phyloP scores from a whole-genome alignment of 2,888 invertebrate genomes.

The Axea sp. region DNA sequence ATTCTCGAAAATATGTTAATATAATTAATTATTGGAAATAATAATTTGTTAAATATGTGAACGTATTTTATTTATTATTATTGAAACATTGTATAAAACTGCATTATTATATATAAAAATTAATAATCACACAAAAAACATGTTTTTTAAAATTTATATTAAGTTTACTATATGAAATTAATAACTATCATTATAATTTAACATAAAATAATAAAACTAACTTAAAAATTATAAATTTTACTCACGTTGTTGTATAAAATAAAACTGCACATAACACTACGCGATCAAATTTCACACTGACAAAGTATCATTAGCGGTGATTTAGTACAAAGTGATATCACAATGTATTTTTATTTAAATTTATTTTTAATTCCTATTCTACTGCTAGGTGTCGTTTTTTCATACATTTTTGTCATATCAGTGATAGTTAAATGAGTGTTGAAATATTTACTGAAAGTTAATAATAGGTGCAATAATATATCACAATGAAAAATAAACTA shows the following conservation, averaged over 20 bases:
- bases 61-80: no score
- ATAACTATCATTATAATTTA: no score
- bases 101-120: no score
- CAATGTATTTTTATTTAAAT: conserved; percentile 19
- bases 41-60: no score
- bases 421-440: not conserved
- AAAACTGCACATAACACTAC: not conserved
- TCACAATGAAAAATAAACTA: no score
- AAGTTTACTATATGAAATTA: no score
- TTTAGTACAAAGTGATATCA: not conserved
- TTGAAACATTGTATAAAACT: no score
- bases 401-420: conserved; percentile 4
- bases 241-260: conserved; percentile 2
- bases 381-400: not conserved
- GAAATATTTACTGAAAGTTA: conserved; percentile 2
- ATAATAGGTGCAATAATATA: not conserved
- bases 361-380: conserved; percentile 25
- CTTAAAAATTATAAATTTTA: not conserved
- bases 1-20: no score
- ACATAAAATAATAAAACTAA: no score
- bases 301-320: not conserved
- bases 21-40: no score
- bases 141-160: no score
- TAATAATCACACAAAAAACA: no score
- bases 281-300: conserved; percentile 5